Evolutionary conservation across 2,888 invertebrate species (phyloP).

Genomic region (Luffia ferchaultella): DNA sequence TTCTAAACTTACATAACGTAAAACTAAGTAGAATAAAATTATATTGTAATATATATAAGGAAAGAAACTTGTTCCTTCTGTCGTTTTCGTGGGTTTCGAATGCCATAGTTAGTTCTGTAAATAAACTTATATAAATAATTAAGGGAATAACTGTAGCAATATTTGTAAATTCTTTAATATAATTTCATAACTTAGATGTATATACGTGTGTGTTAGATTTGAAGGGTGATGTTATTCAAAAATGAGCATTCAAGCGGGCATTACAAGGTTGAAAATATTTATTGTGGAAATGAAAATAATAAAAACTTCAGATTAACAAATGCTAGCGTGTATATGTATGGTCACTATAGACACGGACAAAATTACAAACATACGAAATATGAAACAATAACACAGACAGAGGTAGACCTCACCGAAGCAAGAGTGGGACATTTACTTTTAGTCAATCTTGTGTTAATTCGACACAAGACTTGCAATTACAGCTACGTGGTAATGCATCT

Average conservation of each 20-base stretch:
- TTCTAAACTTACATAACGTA: not conserved
- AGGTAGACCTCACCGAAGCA: too few species aligned
- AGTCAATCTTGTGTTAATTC: too few species aligned
- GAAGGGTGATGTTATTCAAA: not conserved
- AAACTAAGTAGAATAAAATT: not conserved
- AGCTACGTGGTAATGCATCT: too few species aligned
- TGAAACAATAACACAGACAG: too few species aligned
- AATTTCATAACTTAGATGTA: not conserved
- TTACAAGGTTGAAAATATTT: too few species aligned
- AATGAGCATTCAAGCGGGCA: not conserved
- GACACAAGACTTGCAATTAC: too few species aligned
- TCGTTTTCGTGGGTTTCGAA: not conserved
- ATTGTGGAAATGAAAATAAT: too few species aligned
- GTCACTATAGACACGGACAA: too few species aligned
- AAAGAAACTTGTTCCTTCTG: not conserved
- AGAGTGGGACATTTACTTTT: too few species aligned
- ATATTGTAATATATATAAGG: not conserved
- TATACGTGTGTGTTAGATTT: not conserved
- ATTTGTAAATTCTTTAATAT: not conserved
- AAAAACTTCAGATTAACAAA: too few species aligned
- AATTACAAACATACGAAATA: too few species aligned
- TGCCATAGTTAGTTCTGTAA: not conserved
- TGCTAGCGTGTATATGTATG: too few species aligned
- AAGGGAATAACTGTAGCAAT: conserved; percentile 1
- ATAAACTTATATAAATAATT: not conserved